phyloP scores from a whole-genome alignment of 2,113 vertebrate genomes.

The Grammomys dolichurus region DNA sequence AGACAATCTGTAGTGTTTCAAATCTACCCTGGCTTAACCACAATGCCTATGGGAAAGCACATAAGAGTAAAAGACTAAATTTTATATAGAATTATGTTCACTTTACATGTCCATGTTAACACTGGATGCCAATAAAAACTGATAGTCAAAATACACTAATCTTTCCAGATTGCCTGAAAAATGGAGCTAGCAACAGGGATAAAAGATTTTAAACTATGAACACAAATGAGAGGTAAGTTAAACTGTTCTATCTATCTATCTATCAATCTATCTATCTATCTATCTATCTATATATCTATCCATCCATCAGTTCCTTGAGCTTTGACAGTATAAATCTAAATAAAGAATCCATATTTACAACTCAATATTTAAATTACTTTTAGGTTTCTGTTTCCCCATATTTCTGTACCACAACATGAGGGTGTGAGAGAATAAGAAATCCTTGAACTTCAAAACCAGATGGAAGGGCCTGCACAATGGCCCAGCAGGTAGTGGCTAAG shows the following conservation, averaged over 20 bases:
- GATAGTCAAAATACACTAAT: neutral
- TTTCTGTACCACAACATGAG: neutral
- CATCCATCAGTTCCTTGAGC: neutral
- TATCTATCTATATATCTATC: too few relatives aligned
- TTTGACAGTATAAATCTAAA: conserved; percentile 12
- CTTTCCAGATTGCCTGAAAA: neutral
- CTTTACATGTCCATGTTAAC: neutral
- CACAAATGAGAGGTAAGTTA: neutral
- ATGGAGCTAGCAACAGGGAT: neutral
- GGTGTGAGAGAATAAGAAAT: neutral
- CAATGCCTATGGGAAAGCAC: neutral
- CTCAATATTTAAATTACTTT: neutral
- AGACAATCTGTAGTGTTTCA: conserved; percentile 38
- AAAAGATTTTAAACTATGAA: neutral
- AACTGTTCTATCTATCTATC: neutral
- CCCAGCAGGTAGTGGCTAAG: neutral
- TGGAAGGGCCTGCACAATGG: neutral
- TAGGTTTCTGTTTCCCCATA: fast-evolving
- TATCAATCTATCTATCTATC: too few relatives aligned
- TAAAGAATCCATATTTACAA: neutral
- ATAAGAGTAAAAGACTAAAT: conserved; percentile 7
- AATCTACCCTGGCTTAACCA: conserved; percentile 7
- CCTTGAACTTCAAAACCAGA: neutral
- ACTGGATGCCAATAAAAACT: neutral
- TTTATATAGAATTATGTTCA: neutral